Evolutionary conservation across 2,797 vertebrate genomes (phyloP).

Genomic region (Pseudochaenichthys georgianus): DNA sequence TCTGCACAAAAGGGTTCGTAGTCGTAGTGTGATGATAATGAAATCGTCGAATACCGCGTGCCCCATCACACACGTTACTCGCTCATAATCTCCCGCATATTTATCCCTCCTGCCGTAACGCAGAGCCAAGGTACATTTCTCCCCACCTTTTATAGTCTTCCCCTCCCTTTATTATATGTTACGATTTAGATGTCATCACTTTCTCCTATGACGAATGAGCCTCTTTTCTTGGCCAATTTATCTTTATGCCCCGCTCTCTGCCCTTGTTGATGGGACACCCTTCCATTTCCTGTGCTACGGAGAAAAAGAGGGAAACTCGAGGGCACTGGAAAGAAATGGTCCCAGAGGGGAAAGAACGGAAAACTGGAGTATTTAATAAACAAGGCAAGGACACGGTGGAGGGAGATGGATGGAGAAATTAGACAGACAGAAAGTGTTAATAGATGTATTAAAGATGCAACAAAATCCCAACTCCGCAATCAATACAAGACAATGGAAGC

Average conservation of each 20-base stretch:
- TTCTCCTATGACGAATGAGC: constrained; percentile 56
- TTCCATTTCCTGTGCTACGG: constrained; percentile 45
- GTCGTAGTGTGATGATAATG: too few species aligned
- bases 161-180: constrained; percentile 49
- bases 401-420: background rate
- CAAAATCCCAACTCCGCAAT: background rate
- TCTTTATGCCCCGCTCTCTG: constrained; percentile 55
- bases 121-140: constrained; percentile 20
- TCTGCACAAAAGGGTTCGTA: background rate
- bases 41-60: too few species aligned
- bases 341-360: background rate
- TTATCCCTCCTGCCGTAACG: constrained; percentile 7
- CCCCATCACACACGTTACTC: constrained; percentile 7
- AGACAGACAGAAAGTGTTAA: background rate
- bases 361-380: constrained; percentile 3
- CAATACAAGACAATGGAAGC: constrained; percentile 4
- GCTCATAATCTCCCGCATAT: constrained; percentile 38
- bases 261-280: constrained; percentile 46
- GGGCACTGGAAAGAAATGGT: constrained; percentile 40
- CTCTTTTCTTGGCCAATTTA: constrained; percentile 55
- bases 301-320: constrained; percentile 17
- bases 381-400: constrained; percentile 9
- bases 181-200: constrained; percentile 62
- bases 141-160: constrained; percentile 33
- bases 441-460: constrained; percentile 1